phyloP scores from a whole-genome alignment of 2,888 invertebrate genomes.

The Rhimphoctona megacephalus region DNA sequence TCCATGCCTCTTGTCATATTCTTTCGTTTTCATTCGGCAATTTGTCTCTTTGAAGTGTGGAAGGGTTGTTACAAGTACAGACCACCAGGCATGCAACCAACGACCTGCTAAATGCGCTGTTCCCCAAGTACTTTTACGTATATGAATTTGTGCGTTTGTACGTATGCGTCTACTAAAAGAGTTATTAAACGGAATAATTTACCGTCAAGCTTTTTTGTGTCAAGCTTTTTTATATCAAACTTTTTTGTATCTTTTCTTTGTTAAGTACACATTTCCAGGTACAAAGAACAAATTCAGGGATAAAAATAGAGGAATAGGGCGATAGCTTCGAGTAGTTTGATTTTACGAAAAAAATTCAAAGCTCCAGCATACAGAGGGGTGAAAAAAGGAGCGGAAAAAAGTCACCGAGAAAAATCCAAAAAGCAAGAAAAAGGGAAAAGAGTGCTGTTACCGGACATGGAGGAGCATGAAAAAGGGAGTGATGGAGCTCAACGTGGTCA shows the following conservation, averaged over 20 bases:
- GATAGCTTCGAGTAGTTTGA: slow-evolving; percentile 1
- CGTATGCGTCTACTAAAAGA: background rate
- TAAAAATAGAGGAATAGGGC: background rate
- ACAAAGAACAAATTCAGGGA: slow-evolving; percentile 2
- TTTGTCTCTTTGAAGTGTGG: slow-evolving; percentile 97
- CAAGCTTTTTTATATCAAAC: background rate
- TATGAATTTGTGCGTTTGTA: background rate
- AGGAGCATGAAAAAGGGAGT: slow-evolving; percentile 43
- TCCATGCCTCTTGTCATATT: slow-evolving; percentile 96
- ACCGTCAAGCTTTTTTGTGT: background rate
- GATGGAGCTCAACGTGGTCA: slow-evolving; percentile 28
- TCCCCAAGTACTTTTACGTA: background rate
- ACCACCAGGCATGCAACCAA: slow-evolving; percentile 72
- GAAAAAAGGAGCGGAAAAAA: background rate
- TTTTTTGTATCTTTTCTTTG: background rate
- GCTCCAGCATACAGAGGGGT: background rate
- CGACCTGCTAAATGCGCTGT: slow-evolving; percentile 2
- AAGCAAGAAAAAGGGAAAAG: slow-evolving; percentile 33
- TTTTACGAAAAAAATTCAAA: slow-evolving; percentile 27
- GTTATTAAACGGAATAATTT: background rate
- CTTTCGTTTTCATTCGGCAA: slow-evolving; percentile 96
- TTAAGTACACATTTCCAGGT: background rate
- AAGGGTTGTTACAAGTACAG: slow-evolving; percentile 94
- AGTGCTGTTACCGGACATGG: slow-evolving; percentile 38
- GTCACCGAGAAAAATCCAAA: background rate